A percentile compares a stretch with the other conserved stretches of the same genome.
Evolutionary conservation across 2,797 vertebrate species (phyloP).

Genomic region (Bryconaethiops microstoma): DNA sequence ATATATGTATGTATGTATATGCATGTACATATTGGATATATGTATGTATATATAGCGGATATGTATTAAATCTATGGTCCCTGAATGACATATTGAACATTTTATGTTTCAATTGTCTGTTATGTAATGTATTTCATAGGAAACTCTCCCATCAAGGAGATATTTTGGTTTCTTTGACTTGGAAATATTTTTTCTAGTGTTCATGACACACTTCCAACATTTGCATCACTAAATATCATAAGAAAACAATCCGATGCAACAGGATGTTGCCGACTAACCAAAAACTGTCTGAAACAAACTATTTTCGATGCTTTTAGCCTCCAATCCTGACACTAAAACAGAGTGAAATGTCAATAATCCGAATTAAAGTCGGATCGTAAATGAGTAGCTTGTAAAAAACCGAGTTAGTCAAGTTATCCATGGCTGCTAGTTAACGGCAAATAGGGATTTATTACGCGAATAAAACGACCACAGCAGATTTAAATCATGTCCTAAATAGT

Average conservation of each 20-base stretch:
- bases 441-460: neutral
- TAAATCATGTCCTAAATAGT: neutral
- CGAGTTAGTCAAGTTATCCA: neutral
- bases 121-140: too few species aligned
- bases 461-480: neutral
- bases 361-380: neutral
- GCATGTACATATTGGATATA: too few species aligned
- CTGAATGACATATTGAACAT: too few species aligned
- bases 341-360: neutral
- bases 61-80: too few species aligned
- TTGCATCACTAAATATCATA: neutral
- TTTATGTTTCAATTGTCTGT: too few species aligned
- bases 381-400: neutral
- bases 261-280: neutral
- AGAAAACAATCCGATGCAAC: neutral
- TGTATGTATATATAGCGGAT: too few species aligned
- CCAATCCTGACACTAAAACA: neutral
- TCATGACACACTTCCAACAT: neutral
- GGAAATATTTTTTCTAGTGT: neutral
- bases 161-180: neutral
- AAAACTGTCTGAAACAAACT: neutral
- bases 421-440: neutral
- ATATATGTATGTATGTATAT: too few species aligned
- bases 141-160: neutral
- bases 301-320: neutral